phyloP scores from a whole-genome alignment of 64 coral and sea anemone genomes.

The Montipora sp. region DNA sequence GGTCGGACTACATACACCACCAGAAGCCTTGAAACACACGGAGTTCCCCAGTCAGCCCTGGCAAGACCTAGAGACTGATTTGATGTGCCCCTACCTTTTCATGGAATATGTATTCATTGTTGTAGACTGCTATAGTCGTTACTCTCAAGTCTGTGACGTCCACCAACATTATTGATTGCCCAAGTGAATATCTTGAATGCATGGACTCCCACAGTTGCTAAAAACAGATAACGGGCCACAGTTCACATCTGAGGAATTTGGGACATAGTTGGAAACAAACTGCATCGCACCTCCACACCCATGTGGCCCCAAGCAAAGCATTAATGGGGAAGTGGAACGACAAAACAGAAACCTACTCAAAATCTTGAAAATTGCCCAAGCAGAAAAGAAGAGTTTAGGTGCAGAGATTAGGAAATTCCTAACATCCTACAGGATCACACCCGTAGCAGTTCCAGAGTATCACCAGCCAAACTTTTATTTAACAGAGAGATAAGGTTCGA shows the following conservation, averaged over 20 bases:
- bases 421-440: conserved; percentile 43
- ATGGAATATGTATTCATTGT: conserved; percentile 38
- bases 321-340: conserved; percentile 34
- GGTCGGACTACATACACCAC: conserved; percentile 45
- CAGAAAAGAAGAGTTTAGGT: conserved; percentile 25
- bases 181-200: conserved; percentile 64
- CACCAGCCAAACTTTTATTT: neutral
- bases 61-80: conserved; percentile 49
- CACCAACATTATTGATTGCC: conserved; percentile 28
- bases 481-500: too few relatives aligned
- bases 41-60: conserved; percentile 53
- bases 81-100: conserved; percentile 25
- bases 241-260: conserved; percentile 66
- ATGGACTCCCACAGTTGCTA: conserved; percentile 49
- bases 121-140: conserved; percentile 49
- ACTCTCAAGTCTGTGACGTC: conserved; percentile 60
- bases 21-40: conserved; percentile 44
- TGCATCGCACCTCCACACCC: conserved; percentile 30
- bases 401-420: conserved; percentile 15
- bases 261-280: conserved; percentile 32
- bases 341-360: conserved; percentile 60
- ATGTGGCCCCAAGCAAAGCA: conserved; percentile 26
- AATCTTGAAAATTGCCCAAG: conserved; percentile 22
- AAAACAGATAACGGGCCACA: conserved; percentile 62
- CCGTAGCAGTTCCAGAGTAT: neutral